These are phyloP conservation scores for Larimichthys crocea DNA, from an alignment of 2,113 vertebrate species.

Conservation along the genomic window DNA sequence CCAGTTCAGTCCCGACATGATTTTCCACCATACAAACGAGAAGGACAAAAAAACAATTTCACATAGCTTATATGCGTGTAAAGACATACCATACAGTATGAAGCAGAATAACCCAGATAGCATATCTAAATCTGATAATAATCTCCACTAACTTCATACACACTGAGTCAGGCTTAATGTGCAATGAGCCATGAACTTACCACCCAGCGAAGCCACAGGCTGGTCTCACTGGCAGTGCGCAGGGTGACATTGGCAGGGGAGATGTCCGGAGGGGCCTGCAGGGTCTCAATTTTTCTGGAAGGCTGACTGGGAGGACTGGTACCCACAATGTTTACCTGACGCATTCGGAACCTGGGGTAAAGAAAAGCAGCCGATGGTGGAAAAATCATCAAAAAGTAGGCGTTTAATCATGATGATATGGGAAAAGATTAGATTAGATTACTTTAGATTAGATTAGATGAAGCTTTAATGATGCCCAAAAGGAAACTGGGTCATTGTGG, in stretches of 20 bases:
- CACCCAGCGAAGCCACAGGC: slow-evolving; percentile 98
- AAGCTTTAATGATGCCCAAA: slow-evolving; percentile 31
- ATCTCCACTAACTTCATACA: slow-evolving; percentile 2
- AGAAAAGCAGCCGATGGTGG: background rate
- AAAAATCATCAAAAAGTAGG: slow-evolving; percentile 10
- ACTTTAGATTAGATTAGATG: slow-evolving; percentile 26
- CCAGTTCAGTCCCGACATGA: slow-evolving; percentile 25
- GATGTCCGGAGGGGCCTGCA: slow-evolving; percentile 93
- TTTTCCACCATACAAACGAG: slow-evolving; percentile 22
- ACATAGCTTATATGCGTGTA: slow-evolving; percentile 13
- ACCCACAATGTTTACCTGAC: slow-evolving; percentile 97
- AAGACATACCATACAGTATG: background rate
- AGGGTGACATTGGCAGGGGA: slow-evolving; percentile 93
- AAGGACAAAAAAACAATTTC: slow-evolving; percentile 24
- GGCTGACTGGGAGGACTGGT: slow-evolving; percentile 94
- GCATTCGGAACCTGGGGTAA: slow-evolving; percentile 92
- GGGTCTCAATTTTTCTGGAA: slow-evolving; percentile 95
- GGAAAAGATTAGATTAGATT: slow-evolving; percentile 27
- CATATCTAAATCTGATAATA: slow-evolving; percentile 7
- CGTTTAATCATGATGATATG: slow-evolving; percentile 24
- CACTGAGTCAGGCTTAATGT: background rate
- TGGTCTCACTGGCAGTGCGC: slow-evolving; percentile 96
- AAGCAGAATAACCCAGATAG: background rate
- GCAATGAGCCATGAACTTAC: slow-evolving; percentile 77
- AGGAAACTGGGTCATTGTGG: slow-evolving; percentile 34